These are phyloP conservation scores for Mormyrus proboscirostris DNA, from an alignment of 2,797 vertebrate genomes.

Conservation along the genomic window DNA sequence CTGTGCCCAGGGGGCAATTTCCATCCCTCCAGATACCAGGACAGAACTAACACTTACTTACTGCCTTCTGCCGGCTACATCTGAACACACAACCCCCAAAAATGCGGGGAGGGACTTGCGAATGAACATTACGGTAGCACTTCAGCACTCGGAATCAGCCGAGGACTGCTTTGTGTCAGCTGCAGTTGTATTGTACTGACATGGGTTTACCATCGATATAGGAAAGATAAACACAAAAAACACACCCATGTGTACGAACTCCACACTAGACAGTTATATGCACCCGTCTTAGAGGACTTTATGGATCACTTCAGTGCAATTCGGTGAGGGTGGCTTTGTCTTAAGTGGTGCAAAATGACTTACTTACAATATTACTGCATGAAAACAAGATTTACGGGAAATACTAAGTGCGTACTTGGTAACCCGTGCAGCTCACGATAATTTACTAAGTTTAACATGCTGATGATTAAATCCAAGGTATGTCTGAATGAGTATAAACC, in stretches of 20 bases:
- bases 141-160: not conserved
- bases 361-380: not conserved
- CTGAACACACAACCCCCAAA: not conserved
- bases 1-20: not conserved
- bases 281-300: not conserved
- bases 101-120: not conserved
- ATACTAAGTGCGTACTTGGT: not conserved
- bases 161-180: not conserved
- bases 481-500: not conserved
- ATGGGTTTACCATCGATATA: not conserved
- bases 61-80: not conserved
- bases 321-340: not conserved
- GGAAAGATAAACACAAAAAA: not conserved
- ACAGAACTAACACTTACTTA: not conserved
- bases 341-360: not conserved
- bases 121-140: not conserved
- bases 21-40: not conserved
- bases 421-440: not conserved
- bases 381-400: not conserved
- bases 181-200: not conserved
- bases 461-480: not conserved
- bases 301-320: not conserved
- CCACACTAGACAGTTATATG: not conserved
- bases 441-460: not conserved
- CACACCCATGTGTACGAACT: not conserved